Conservation (phyloP, 2,113 vertebrate species). For the Petrocephalus microphthalmus region DNA sequence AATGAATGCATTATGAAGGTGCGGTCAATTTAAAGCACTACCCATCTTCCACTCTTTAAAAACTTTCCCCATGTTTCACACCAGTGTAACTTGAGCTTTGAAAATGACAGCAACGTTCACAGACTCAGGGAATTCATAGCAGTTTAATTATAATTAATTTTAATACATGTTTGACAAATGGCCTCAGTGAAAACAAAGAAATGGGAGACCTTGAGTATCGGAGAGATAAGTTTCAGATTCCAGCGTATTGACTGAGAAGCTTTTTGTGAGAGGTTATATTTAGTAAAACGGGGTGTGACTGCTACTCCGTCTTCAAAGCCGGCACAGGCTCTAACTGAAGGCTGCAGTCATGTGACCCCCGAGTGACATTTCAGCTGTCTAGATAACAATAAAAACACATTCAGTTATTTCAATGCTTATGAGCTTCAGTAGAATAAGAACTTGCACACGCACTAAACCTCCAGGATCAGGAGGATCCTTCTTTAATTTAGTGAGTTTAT, state of each 20-base stretch:
- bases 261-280: not conserved
- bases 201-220: not conserved
- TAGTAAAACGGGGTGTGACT: not conserved
- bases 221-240: not conserved
- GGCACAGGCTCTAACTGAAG: not conserved
- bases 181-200: not conserved
- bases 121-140: not conserved
- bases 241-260: not conserved
- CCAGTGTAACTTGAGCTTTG: not conserved
- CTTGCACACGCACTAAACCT: not conserved
- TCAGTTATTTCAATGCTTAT: not conserved
- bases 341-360: not conserved
- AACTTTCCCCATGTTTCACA: not conserved
- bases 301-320: not conserved
- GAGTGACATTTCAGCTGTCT: not conserved
- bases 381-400: not conserved
- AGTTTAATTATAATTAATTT: not conserved
- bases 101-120: not conserved
- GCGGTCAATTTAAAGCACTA: not conserved
- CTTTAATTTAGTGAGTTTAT: not conserved
- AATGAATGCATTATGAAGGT: not conserved
- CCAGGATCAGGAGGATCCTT: not conserved
- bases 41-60: not conserved
- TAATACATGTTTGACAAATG: constrained; percentile 5
- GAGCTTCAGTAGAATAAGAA: not conserved